Evolutionary conservation across 2,113 vertebrate genomes (phyloP).

Genomic region (Anhinga rufa): DNA sequence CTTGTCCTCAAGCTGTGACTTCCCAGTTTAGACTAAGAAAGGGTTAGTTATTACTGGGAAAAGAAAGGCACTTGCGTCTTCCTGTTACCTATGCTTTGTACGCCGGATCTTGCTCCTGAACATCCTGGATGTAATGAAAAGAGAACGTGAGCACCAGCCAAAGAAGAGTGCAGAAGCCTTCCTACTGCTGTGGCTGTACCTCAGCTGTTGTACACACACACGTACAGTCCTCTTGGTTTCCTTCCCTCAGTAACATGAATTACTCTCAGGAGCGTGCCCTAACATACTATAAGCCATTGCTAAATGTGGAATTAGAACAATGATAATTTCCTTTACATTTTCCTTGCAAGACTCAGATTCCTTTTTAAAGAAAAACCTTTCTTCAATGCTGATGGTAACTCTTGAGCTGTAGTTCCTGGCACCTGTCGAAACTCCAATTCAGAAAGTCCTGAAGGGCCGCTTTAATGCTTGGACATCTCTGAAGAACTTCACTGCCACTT

Average conservation of each 20-base stretch:
- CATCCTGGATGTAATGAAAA: neutral
- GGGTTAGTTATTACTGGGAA: neutral
- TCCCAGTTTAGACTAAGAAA: neutral
- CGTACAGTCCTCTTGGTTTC: neutral
- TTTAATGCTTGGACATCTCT: neutral
- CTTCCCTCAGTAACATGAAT: neutral
- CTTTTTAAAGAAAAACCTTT: neutral
- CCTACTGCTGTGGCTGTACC: neutral
- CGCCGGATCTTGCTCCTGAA: neutral
- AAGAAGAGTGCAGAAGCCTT: neutral
- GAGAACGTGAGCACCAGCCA: neutral
- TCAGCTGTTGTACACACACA: neutral
- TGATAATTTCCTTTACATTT: neutral
- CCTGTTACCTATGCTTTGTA: neutral
- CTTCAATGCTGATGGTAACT: neutral
- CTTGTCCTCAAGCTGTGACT: neutral
- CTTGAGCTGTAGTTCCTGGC: neutral
- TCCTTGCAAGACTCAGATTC: neutral
- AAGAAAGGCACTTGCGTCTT: neutral
- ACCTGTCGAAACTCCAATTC: neutral
- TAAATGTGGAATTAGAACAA: neutral
- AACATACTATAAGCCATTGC: neutral
- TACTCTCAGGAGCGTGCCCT: neutral
- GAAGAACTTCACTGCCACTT: neutral
- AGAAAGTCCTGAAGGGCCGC: neutral